A percentile compares a stretch with the other conserved stretches of the same genome.
Conservation (phyloP, 2,888 invertebrate genomes). For the Eristalis intricaria region DNA sequence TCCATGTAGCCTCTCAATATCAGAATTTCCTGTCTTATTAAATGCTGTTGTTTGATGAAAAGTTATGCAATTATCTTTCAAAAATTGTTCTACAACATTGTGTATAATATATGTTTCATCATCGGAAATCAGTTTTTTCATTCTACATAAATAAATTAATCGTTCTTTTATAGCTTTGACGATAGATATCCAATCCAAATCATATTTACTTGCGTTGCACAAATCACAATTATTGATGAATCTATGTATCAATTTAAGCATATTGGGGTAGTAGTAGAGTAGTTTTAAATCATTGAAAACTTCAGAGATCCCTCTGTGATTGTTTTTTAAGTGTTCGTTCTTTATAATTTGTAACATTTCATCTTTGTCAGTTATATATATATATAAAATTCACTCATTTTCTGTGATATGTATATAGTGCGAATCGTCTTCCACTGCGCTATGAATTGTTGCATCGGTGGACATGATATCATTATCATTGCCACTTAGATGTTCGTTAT, state of each 20-base stretch:
- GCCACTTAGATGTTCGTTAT: neutral
- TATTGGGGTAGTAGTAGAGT: slow-evolving; percentile 30
- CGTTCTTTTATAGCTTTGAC: slow-evolving; percentile 19
- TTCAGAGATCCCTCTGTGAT: slow-evolving; percentile 39
- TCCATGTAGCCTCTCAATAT: too few species aligned
- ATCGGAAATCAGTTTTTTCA: neutral
- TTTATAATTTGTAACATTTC: too few species aligned
- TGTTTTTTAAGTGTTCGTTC: slow-evolving; percentile 31
- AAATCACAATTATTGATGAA: slow-evolving; percentile 35
- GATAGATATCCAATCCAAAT: slow-evolving; percentile 4
- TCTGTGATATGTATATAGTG: too few species aligned
- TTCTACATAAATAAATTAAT: slow-evolving; percentile 14
- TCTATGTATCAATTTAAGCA: slow-evolving; percentile 30
- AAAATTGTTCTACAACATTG: neutral
- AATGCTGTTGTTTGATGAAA: too few species aligned
- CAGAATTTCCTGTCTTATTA: too few species aligned
- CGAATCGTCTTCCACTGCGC: slow-evolving; percentile 25
- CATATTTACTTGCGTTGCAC: slow-evolving; percentile 6
- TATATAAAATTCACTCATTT: too few species aligned
- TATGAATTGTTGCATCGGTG: slow-evolving; percentile 30
- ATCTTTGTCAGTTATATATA: too few species aligned
- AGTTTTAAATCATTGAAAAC: slow-evolving; percentile 28
- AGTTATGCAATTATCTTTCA: too few species aligned
- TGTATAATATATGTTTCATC: slow-evolving; percentile 11
- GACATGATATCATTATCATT: slow-evolving; percentile 19